Evolutionary conservation across 2,888 invertebrate species (phyloP).

Genomic region (Calliscelio sp.): DNA sequence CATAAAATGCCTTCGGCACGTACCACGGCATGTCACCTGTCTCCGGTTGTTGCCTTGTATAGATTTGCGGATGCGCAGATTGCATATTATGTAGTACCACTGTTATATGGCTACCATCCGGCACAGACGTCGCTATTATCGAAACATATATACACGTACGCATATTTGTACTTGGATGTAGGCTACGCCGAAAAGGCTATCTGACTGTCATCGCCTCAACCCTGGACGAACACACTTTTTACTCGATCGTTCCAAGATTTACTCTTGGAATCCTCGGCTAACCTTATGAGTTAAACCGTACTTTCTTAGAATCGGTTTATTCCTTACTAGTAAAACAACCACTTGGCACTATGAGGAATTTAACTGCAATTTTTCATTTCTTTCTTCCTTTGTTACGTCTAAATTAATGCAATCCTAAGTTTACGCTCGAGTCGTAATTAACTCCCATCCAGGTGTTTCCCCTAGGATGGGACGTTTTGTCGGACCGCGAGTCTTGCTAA

Average conservation of each 20-base stretch:
- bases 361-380: slow-evolving; percentile 6
- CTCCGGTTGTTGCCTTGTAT: slow-evolving; percentile 76
- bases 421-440: no score
- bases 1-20: slow-evolving; percentile 73
- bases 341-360: slow-evolving; percentile 70
- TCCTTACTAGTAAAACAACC: slow-evolving; percentile 57
- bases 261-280: slow-evolving; percentile 8
- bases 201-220: slow-evolving; percentile 3
- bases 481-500: no score
- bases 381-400: neutral
- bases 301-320: slow-evolving; percentile 7
- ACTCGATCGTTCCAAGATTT: neutral
- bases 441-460: no score
- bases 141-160: slow-evolving; percentile 42
- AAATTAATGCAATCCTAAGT: neutral
- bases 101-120: slow-evolving; percentile 66
- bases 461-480: no score
- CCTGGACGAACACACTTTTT: neutral
- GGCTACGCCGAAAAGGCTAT: slow-evolving; percentile 45
- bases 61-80: slow-evolving; percentile 77
- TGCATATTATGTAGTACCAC: slow-evolving; percentile 68
- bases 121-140: slow-evolving; percentile 44
- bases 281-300: no score
- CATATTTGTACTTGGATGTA: slow-evolving; percentile 35
- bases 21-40: slow-evolving; percentile 65